These are phyloP conservation scores for Noctua comes DNA, from an alignment of 2,888 invertebrate genomes.

Conservation along the genomic window DNA sequence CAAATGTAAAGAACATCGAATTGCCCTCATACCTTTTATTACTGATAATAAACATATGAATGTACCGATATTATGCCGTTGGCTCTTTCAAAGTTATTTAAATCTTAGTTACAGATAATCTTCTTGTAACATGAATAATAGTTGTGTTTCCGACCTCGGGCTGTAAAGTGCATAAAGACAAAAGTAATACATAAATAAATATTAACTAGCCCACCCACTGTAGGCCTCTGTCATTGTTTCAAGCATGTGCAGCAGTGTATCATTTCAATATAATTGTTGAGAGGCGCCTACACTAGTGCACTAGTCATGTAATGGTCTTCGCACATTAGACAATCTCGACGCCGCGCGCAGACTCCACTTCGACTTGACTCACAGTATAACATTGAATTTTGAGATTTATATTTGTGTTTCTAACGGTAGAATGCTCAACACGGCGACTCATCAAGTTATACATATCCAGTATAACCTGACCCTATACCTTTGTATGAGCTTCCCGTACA, in stretches of 20 bases:
- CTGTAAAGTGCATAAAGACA: conserved; percentile 75
- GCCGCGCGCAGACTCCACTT: background rate
- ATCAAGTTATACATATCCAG: too few species aligned
- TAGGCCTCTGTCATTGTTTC: conserved; percentile 84
- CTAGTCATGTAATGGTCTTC: conserved; percentile 51
- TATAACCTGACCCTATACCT: too few species aligned
- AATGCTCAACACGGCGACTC: background rate
- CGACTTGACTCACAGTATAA: background rate
- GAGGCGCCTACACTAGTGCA: conserved; percentile 84
- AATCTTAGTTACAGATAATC: conserved; percentile 44
- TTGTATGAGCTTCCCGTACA: too few species aligned
- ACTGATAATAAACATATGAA: conserved; percentile 31
- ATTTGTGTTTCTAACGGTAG: background rate
- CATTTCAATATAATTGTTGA: conserved; percentile 83
- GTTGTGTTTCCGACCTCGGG: conserved; percentile 54
- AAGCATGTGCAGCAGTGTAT: conserved; percentile 76
- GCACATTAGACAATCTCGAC: background rate
- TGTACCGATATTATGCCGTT: conserved; percentile 18
- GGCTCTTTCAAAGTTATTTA: conserved; percentile 37
- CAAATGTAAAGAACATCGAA: conserved; percentile 22
- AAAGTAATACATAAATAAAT: conserved; percentile 80
- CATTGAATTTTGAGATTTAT: background rate
- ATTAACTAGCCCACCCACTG: conserved; percentile 83
- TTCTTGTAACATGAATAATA: conserved; percentile 45
- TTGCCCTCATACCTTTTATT: conserved; percentile 30